Base-by-base conservation (phyloP, 2,797 vertebrate species). In the Staurois parvus region DNA sequence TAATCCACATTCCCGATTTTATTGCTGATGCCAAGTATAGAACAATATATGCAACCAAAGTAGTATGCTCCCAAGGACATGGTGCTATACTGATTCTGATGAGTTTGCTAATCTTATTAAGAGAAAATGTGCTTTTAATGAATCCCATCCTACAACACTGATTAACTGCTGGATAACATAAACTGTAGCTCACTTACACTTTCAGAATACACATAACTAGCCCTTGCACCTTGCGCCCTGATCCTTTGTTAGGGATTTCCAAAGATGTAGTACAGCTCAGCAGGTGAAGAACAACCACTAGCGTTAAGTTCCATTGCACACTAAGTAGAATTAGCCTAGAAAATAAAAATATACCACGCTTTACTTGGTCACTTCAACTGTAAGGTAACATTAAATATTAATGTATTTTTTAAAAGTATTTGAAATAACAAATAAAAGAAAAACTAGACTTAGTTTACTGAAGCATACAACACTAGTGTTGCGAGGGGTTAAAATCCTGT, bases 401-500 rank as follows among this genome's bases (percentile, higher is more conserved):
- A 66, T 26, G 10, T 29, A 26, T 64, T 26, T 59, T 26, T 66
- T 9, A 19, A 52, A 66, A 66, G 17, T 29, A 66, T 66, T 66
- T 29, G 10, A 24, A 72, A 37, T 1, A 67, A n/a, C 11, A 40
- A 13, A 10, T 28, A 68, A 79, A 68, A 29, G n/a, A n/a, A 45
- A 68, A 21, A 67, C 48, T 76, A 17, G 45, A 76, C n/a, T 68
- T 34, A 2, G 40, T 66, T 78, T 45, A 17, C 68, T 37, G 52
- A 78, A 77, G 32, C 67, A 30, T 67, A 72, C 40, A 24, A 56
- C 45, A 67, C 26, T 45, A 77, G 37, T 45, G 67, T 69, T 48
- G 72, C 66, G 21, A 64, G 68, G 70, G 76, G 75, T 74, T 83
- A 67, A 77, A 40, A n/a, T 67, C 62, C 30, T 87, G 76, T 70